Evolutionary conservation across 2,113 vertebrate species (phyloP), one percentile per base, ranked within the genome.

Genomic region (Eclectus roratus): DNA sequence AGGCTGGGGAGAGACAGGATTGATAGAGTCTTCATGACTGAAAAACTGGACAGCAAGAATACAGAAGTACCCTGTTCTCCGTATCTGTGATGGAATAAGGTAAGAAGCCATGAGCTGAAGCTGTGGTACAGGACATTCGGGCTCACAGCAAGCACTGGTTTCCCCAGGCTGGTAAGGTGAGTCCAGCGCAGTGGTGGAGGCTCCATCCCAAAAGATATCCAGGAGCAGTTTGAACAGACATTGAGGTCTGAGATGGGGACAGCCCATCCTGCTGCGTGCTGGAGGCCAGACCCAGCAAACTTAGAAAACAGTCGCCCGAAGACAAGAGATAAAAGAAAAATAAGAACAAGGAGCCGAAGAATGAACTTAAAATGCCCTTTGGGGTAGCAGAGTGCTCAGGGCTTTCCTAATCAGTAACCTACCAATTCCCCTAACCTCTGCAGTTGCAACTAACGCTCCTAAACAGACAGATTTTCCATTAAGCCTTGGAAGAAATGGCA

Each of bases 401-500:
- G 63, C 76, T 94, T 91, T 43, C 92, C 74, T 92, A 91, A 94
- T 91, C 94, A 85, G 93, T 39, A 80, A 76, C 81, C 69, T 50
- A 35, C 21, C 91, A 29, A 2, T 79, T 80, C 86, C 70, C 76
- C 28, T 46, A 74, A 55, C 89, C 91, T 35, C 83, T 5, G 81
- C 33, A 37, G 31, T 82, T 91, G 90, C 93, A 94, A 85, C 90
- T 44, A 92, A 88, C 80, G 28, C 85, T 85, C 66, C 90, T 85
- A 80, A 93, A 86, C 88, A 90, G 96, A 81, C 89, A 95, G 90
- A 86, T 91, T 95, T 96, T 93, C 94, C 93, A 94, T 92, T 94
- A 89, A 93, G 77, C 80, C 78, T 94, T 94, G 73, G 82, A 65
- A 91, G 94, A 91, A 94, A 94, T 94, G 95, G 93, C 94, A 95